phyloP scores from a whole-genome alignment of 1,140 invertebrate genomes.

The Eulimnadia texana region DNA sequence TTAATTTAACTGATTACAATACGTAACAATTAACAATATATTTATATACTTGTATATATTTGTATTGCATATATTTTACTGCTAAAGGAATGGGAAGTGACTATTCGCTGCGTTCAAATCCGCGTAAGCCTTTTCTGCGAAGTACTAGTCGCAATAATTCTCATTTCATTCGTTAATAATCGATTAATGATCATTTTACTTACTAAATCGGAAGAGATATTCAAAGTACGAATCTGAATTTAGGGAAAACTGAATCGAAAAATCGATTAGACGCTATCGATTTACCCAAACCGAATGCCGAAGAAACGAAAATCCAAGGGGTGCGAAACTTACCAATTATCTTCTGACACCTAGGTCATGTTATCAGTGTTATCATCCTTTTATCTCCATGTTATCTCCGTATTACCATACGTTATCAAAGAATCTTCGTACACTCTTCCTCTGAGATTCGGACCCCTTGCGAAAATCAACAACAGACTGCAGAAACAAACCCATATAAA shows the following conservation, averaged over 20 bases:
- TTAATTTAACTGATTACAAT: not conserved
- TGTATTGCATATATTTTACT: too few species aligned
- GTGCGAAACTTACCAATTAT: too few species aligned
- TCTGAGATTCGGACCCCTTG: too few species aligned
- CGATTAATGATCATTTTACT: not conserved
- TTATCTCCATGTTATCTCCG: too few species aligned
- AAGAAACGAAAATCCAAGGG: slow-evolving; percentile 13
- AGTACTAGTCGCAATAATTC: slow-evolving; percentile 10
- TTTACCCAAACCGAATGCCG: not conserved
- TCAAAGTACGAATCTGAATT: slow-evolving; percentile 14
- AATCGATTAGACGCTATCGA: not conserved
- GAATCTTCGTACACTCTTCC: too few species aligned
- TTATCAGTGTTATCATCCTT: too few species aligned
- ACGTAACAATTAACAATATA: not conserved
- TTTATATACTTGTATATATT: too few species aligned
- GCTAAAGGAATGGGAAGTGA: slow-evolving; percentile 12
- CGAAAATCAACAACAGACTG: slow-evolving; percentile 8
- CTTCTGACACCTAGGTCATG: too few species aligned
- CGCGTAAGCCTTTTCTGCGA: slow-evolving; percentile 8
- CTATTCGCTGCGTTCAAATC: slow-evolving; percentile 4
- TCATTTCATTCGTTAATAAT: not conserved
- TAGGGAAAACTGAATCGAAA: slow-evolving; percentile 2
- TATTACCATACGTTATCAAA: too few species aligned
- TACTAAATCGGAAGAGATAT: slow-evolving; percentile 14
- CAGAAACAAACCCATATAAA: too few species aligned